phyloP scores from a whole-genome alignment of 2,113 vertebrate species.

The Scomber japonicus region DNA sequence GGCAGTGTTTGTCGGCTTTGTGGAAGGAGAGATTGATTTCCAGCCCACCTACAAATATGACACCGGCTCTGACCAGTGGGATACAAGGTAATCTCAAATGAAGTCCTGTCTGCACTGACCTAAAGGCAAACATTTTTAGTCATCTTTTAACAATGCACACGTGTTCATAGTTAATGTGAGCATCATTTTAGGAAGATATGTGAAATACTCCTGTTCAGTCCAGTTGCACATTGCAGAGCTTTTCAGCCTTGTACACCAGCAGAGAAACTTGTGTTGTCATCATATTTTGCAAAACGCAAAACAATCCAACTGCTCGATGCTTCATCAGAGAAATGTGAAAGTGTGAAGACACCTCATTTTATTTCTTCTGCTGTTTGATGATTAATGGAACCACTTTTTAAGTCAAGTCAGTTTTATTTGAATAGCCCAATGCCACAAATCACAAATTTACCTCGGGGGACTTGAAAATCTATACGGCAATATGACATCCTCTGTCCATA shows the following conservation, averaged over 20 bases:
- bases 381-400: not conserved
- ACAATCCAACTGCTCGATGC: not conserved
- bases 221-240: too few relatives aligned
- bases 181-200: not conserved
- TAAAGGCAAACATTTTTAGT: not conserved
- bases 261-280: not conserved
- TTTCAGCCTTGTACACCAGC: not conserved
- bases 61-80: slow-evolving; percentile 94
- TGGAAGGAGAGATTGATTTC: slow-evolving; percentile 92
- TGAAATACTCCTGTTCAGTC: not conserved
- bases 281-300: not conserved
- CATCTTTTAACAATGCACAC: not conserved
- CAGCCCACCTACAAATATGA: slow-evolving; percentile 98
- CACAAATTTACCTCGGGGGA: too few relatives aligned
- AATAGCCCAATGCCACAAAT: too few relatives aligned
- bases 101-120: not conserved
- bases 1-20: slow-evolving; percentile 92
- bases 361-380: not conserved
- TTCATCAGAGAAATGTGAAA: not conserved
- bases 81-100: slow-evolving; percentile 90
- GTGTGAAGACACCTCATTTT: not conserved
- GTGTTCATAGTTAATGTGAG: not conserved
- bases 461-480: too few relatives aligned
- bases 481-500: too few relatives aligned
- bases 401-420: too few relatives aligned